Base-by-base conservation (phyloP, 2,797 vertebrate genomes). In the Eutrigla gurnardus region DNA sequence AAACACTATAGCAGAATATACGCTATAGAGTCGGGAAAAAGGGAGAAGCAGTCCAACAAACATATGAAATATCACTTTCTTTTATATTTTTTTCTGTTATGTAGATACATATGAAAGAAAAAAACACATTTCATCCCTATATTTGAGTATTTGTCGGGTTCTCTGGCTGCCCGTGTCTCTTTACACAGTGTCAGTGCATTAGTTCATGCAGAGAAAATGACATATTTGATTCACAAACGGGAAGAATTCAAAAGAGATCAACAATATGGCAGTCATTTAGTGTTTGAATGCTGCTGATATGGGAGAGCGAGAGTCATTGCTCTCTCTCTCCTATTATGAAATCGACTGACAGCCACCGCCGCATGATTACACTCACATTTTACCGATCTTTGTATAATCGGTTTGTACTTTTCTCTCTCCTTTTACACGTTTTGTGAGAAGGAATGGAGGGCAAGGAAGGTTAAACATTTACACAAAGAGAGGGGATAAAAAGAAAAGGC, bases 151-250 rank as follows among this genome's bases (percentile, higher is more conserved):
- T 67, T 14, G 18, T 55, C 25, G 68, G 32, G 50, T 69, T 54
- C 45, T 76, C 47, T 70, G 69, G 65, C 67, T 78, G 73, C 25
- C 65, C 77, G 81, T 63, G 62, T 80, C 50, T 75, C 65, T 61
- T 78, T 37, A 57, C 59, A 61, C 50, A 25, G 59, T 72, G 65
- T 85, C 75, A 75, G 5, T 73, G 55, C 64, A 59, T 77, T 70
- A 84, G 67, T 62, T 80, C 75, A 69, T 65, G 70, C 78, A 58
- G 75, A 80, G 80, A 78, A 88, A 90, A 86, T 88, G 40, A 83
- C 69, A 87, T 42, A 68, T 87, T 83, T 57, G 33, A 65, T 53
- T 45, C 65, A 55, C 42, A 37, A 76, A 76, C 50, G 40, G 55
- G 25, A 54, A 65, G 63, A 82, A 75, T 40, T 81, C 67, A 84